These are phyloP conservation scores for Acanthopagrus latus DNA, from an alignment of 2,797 vertebrate species.

Conservation along the genomic window DNA sequence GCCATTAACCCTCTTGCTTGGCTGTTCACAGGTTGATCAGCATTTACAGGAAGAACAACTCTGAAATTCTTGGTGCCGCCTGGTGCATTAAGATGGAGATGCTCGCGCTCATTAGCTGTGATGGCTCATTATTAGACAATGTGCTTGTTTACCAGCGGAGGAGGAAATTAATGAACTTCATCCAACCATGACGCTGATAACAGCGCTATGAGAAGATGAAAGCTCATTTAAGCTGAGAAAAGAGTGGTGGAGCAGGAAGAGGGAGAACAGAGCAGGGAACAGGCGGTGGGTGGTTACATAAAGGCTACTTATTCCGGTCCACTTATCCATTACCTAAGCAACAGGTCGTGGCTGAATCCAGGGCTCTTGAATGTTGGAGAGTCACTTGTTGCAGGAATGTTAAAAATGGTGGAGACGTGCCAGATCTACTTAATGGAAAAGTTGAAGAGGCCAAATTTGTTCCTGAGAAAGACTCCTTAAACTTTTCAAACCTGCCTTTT, in stretches of 20 bases:
- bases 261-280: conserved; percentile 17
- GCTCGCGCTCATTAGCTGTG: conserved; percentile 58
- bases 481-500: conserved; percentile 28
- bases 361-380: conserved; percentile 25
- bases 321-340: conserved; percentile 53
- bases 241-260: conserved; percentile 18
- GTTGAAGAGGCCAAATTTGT: neutral
- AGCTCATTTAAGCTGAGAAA: conserved; percentile 42
- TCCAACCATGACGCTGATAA: conserved; percentile 50
- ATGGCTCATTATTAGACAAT: conserved; percentile 56
- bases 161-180: conserved; percentile 55
- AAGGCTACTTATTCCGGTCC: conserved; percentile 61
- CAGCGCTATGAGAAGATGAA: conserved; percentile 47
- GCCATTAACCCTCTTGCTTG: neutral
- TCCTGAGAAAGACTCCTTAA: conserved; percentile 8
- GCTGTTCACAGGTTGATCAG: conserved; percentile 1
- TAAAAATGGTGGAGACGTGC: conserved; percentile 26
- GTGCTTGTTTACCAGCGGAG: conserved; percentile 52
- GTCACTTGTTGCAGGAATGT: conserved; percentile 41
- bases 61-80: conserved; percentile 20
- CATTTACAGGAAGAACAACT: conserved; percentile 2
- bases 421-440: conserved; percentile 21
- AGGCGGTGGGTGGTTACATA: conserved; percentile 52
- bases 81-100: conserved; percentile 41
- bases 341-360: conserved; percentile 57